Percentiles rank a stretch among this genome's conserved stretches.
These are phyloP conservation scores for Anguilla megastoma DNA, from an alignment of 2,797 vertebrate species.

Conservation along the genomic window DNA sequence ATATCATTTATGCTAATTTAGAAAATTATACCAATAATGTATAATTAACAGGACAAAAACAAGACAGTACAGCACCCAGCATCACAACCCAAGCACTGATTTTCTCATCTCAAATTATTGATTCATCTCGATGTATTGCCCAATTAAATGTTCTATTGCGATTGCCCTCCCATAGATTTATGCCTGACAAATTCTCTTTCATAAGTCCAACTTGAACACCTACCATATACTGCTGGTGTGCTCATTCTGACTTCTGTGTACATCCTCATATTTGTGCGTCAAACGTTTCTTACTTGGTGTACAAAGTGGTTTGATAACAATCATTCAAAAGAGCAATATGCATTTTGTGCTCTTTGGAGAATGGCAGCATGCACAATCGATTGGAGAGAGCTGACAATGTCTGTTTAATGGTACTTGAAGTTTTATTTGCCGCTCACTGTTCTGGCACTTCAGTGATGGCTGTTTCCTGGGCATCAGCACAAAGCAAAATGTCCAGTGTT, in stretches of 20 bases:
- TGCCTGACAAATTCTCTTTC: neutral
- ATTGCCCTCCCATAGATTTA: neutral
- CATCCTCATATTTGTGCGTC: neutral
- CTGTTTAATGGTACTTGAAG: constrained; percentile 43
- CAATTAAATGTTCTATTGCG: neutral
- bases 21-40: neutral
- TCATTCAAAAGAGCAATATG: constrained; percentile 27
- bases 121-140: neutral
- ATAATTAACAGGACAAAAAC: neutral
- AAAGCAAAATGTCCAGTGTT: no score
- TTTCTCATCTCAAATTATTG: neutral
- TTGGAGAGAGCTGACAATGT: neutral
- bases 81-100: neutral
- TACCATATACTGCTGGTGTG: neutral
- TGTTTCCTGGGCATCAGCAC: neutral
- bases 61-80: neutral
- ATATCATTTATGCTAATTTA: neutral
- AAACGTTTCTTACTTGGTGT: neutral
- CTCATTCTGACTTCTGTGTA: neutral
- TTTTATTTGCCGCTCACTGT: constrained; percentile 41
- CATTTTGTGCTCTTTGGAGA: neutral
- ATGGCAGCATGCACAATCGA: neutral
- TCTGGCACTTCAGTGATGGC: neutral
- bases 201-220: neutral
- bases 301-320: constrained; percentile 36